Base-by-base conservation (phyloP, 1,140 invertebrate genomes). In the Plutomurus gul region DNA sequence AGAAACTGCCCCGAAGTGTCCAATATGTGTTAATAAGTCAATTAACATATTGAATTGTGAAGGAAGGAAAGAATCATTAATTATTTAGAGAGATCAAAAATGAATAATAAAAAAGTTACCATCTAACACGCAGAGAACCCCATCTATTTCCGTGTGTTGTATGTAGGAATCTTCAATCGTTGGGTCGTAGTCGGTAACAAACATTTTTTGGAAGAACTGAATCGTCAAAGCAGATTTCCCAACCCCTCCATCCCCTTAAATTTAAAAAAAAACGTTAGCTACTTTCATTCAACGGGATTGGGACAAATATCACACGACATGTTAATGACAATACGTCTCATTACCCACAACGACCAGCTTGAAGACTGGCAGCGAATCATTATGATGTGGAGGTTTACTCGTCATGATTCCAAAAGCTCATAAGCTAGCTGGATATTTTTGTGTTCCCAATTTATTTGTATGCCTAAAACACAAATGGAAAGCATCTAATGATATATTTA, bases 171-270 rank as follows among this genome's bases (percentile, higher is more conserved):
- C 94, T 86, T 96, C 94, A 79, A 96, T 96, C 16, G 94, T 96
- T 0, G 94, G 94, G 87, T 96, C 94, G 85, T 96, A 96, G 85
- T 96, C 94, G 5, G 93, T 94, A 46, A 95, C 93, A 87, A 95
- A 95, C 78, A 95, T 87, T 86, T 95, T 93, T 86, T 94, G 92
- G 85, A 94, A 94, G 87, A 93, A 94, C 86, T 95, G 95, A 85
- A 97, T 96, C 1, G 95, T 96, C 76, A 96, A 91, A 1, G 94
- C 94, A 82, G 93, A 95, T 88, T 97, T 97, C 91, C 85, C 95
- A 84, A 88, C 77, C 27, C 65, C 78, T 37, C 36, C 51, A 49
- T 77, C 51, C 20, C 56, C 56, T 65, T 10, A 27, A 30, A 27
- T 27, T 22, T 6, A 22, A 7, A 49, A 73, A 73, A 40, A 36